phyloP scores from a whole-genome alignment of 2,797 vertebrate genomes.

The Typhlichthys subterraneus region DNA sequence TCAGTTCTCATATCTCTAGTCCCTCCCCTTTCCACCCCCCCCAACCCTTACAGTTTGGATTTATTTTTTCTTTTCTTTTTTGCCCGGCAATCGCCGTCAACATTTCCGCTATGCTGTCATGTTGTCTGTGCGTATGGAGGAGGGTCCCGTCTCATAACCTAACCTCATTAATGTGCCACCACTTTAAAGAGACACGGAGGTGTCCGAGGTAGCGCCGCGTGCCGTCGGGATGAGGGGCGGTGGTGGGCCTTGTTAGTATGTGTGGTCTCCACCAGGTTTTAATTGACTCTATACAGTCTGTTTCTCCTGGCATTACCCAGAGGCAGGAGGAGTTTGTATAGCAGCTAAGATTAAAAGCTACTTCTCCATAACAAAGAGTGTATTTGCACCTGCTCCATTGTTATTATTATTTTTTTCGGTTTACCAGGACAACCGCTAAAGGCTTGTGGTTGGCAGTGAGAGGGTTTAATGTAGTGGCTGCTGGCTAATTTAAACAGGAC shows the following conservation, averaged over 20 bases:
- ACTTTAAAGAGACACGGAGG: too few relatives aligned
- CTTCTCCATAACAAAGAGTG: neutral
- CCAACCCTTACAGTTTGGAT: slow-evolving; percentile 1
- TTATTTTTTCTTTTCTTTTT: slow-evolving; percentile 17
- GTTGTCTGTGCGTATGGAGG: too few relatives aligned
- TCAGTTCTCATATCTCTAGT: slow-evolving; percentile 20
- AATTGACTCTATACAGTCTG: neutral
- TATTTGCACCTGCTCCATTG: slow-evolving; percentile 1
- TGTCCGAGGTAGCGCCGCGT: too few relatives aligned
- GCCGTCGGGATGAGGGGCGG: neutral
- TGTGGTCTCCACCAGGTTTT: slow-evolving; percentile 7
- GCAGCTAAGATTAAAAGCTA: neutral
- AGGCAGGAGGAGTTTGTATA: slow-evolving; percentile 16
- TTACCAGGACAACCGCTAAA: neutral
- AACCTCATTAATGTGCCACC: too few relatives aligned
- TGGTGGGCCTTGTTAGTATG: slow-evolving; percentile 14
- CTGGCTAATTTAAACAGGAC: slow-evolving; percentile 22
- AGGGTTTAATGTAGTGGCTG: slow-evolving; percentile 8
- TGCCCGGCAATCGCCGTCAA: neutral
- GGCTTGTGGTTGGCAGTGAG: slow-evolving; percentile 12
- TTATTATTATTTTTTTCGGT: neutral
- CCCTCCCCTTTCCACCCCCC: neutral
- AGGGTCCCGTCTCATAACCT: too few relatives aligned
- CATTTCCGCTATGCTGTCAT: too few relatives aligned
- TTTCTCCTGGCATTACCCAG: slow-evolving; percentile 10